Evolutionary conservation across 2,797 vertebrate species (phyloP).

Genomic region (Kryptolebias ocellatus): DNA sequence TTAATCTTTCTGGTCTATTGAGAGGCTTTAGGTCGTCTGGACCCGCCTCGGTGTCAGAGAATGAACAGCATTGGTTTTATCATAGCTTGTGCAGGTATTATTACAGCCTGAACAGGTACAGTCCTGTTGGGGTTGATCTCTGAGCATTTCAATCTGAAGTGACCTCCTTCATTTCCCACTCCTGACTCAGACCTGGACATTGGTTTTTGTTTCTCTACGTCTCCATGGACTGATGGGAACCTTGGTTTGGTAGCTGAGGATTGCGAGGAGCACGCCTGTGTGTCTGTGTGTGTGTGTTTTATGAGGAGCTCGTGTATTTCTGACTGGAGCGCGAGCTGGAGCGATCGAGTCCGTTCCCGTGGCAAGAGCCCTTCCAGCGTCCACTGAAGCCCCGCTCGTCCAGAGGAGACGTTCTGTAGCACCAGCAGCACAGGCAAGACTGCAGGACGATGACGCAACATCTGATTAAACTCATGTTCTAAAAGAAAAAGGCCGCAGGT

Average conservation of each 20-base stretch:
- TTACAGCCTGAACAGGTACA: constrained; percentile 32
- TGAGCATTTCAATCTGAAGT: constrained; percentile 19
- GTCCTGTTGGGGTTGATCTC: constrained; percentile 29
- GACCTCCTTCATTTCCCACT: constrained; percentile 14
- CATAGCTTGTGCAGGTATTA: constrained; percentile 18
- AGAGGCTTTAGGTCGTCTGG: constrained; percentile 22
- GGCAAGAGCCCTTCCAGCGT: constrained; percentile 88
- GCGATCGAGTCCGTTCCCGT: constrained; percentile 86
- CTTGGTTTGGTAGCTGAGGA: constrained; percentile 21
- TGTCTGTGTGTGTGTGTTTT: constrained; percentile 40
- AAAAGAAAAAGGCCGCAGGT: not conserved
- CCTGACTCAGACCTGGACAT: constrained; percentile 10
- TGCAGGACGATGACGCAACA: constrained; percentile 35
- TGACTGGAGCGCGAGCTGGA: constrained; percentile 89
- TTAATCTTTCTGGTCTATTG: constrained; percentile 27
- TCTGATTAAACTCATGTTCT: not conserved
- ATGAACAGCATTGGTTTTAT: constrained; percentile 30
- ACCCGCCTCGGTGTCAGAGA: constrained; percentile 13
- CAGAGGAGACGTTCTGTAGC: constrained; percentile 82
- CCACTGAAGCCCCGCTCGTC: constrained; percentile 83
- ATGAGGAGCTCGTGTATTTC: constrained; percentile 89
- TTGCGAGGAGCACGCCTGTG: not conserved
- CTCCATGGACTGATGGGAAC: constrained; percentile 13
- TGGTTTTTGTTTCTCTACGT: constrained; percentile 25
- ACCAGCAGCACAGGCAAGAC: constrained; percentile 92